Evolutionary conservation across 1,140 invertebrate genomes (phyloP).

Genomic region (Eumaeus atala): DNA sequence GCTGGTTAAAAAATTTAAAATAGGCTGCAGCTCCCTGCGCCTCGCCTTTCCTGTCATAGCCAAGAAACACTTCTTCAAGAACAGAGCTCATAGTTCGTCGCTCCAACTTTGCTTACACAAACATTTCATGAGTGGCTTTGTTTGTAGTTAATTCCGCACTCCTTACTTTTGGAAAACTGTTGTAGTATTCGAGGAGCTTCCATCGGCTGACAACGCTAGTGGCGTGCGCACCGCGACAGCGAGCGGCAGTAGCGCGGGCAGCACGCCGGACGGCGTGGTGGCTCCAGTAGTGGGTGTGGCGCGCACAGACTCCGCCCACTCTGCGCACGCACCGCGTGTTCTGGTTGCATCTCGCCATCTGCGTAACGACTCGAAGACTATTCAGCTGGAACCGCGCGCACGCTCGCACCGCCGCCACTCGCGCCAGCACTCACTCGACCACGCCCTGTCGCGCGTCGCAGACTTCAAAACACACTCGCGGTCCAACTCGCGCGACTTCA

Average conservation of each 20-base stretch:
- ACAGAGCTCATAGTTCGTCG: too few relatives aligned
- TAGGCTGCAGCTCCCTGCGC: too few relatives aligned
- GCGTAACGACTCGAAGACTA: conserved; percentile 76
- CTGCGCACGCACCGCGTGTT: conserved; percentile 58
- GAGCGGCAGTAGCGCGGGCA: conserved; percentile 55
- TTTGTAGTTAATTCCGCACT: too few relatives aligned
- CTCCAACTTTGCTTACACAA: too few relatives aligned
- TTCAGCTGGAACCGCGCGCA: conserved; percentile 74
- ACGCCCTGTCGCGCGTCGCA: conserved; percentile 40
- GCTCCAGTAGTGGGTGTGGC: conserved; percentile 27
- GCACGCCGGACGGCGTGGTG: conserved; percentile 53
- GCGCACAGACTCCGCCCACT: conserved; percentile 35
- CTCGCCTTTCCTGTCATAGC: too few relatives aligned
- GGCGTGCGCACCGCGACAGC: conserved; percentile 63
- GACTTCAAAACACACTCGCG: conserved; percentile 37
- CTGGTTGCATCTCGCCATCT: conserved; percentile 75
- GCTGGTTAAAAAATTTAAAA: too few relatives aligned
- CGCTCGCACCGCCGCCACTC: conserved; percentile 43
- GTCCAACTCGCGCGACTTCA: conserved; percentile 52
- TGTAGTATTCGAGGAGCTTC: conserved; percentile 80
- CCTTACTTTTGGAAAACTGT: not conserved
- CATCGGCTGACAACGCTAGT: conserved; percentile 68
- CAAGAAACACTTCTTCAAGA: too few relatives aligned
- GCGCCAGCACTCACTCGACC: conserved; percentile 34
- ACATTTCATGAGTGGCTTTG: too few relatives aligned